These are phyloP conservation scores for Muscina levida DNA, from an alignment of 2,888 invertebrate genomes.

Conservation along the genomic window DNA sequence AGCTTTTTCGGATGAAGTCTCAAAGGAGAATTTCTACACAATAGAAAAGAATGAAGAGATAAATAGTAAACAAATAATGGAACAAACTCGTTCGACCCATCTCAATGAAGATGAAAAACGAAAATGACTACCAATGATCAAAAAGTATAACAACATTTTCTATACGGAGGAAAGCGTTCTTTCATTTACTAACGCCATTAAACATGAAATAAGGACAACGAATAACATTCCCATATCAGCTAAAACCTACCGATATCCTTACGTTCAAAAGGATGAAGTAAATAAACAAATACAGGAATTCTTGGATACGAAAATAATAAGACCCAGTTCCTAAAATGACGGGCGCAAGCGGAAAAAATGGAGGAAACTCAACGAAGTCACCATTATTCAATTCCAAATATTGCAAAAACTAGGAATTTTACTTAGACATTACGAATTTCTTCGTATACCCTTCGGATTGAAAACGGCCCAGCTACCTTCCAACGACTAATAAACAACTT, in stretches of 20 bases:
- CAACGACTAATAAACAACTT: constrained; percentile 72
- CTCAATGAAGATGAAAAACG: constrained; percentile 31
- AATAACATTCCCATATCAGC: constrained; percentile 16
- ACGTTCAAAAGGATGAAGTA: constrained; percentile 51
- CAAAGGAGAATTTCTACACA: neutral
- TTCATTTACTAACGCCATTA: constrained; percentile 15
- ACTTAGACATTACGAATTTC: constrained; percentile 72
- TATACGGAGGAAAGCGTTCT: constrained; percentile 13
- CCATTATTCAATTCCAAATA: constrained; percentile 60
- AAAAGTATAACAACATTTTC: constrained; percentile 28
- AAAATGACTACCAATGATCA: neutral
- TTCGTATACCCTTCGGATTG: constrained; percentile 71
- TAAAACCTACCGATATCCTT: constrained; percentile 59
- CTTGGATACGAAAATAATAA: constrained; percentile 31
- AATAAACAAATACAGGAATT: constrained; percentile 64
- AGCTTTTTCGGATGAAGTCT: neutral
- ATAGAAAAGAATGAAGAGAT: neutral
- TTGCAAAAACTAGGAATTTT: constrained; percentile 63
- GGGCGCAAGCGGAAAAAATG: constrained; percentile 49
- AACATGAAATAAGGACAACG: constrained; percentile 21
- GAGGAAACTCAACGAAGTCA: constrained; percentile 57
- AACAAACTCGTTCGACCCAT: neutral
- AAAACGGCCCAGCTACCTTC: constrained; percentile 73
- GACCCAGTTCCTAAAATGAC: constrained; percentile 29
- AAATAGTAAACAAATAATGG: neutral